Conservation (phyloP, 2,113 vertebrate species). For the Rynchops niger region DNA sequence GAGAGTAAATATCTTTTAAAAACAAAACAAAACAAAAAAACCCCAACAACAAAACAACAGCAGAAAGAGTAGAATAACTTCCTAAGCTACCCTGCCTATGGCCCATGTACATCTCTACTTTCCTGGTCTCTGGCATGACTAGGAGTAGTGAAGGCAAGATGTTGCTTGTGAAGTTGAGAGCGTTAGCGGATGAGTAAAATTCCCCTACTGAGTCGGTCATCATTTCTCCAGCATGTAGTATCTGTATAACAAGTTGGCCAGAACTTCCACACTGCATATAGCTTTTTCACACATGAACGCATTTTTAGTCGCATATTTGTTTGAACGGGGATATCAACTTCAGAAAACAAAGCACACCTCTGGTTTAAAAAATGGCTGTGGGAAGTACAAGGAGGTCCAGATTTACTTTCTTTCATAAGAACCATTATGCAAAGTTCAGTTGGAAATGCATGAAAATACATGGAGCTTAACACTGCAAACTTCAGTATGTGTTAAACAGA, state of each 20-base stretch:
- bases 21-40: background rate
- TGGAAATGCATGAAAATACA: background rate
- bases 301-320: constrained; percentile 44
- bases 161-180: background rate
- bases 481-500: background rate
- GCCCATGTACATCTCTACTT: background rate
- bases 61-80: background rate
- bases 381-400: background rate
- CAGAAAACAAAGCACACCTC: constrained; percentile 43
- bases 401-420: background rate
- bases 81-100: background rate
- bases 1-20: background rate
- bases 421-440: background rate
- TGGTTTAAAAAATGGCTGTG: background rate
- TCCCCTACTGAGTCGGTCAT: constrained; percentile 34
- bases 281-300: constrained; percentile 59
- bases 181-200: background rate
- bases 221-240: background rate
- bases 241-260: constrained; percentile 31
- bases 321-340: constrained; percentile 15
- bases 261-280: constrained; percentile 45
- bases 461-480: background rate
- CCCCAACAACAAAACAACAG: background rate
- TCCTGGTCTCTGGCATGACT: background rate
- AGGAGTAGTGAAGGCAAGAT: background rate